Conservation (phyloP, 53 echinoderm and acorn worm species). For the Pentamera pediparva region DNA sequence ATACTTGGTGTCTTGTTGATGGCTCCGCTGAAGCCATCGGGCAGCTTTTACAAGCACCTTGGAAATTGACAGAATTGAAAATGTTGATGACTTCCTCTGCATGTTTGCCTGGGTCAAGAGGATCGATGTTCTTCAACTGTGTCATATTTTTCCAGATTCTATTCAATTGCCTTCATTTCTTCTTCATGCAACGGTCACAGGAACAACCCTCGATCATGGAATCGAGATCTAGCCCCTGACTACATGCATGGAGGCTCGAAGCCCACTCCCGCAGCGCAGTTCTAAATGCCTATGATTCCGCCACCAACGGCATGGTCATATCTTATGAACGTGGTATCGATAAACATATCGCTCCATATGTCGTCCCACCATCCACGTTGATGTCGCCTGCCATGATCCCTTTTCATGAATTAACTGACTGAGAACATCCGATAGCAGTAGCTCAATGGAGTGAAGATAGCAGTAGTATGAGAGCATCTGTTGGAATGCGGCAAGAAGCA, state of each 20-base stretch:
- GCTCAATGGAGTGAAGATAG: background rate
- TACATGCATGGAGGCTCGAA: slow-evolving; percentile 4
- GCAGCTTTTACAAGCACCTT: slow-evolving; percentile 16
- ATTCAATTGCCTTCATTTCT: slow-evolving; percentile 34
- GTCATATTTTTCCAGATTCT: background rate
- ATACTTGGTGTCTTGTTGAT: slow-evolving; percentile 22
- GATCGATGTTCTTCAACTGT: slow-evolving; percentile 29
- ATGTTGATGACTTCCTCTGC: slow-evolving; percentile 11
- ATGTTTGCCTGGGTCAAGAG: slow-evolving; percentile 16
- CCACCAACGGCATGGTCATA: slow-evolving; percentile 39
- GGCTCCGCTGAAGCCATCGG: slow-evolving; percentile 33
- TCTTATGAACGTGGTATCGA: slow-evolving; percentile 52
- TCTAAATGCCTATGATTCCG: slow-evolving; percentile 40
- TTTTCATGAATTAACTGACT: slow-evolving; percentile 37
- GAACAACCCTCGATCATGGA: slow-evolving; percentile 5
- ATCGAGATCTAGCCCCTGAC: slow-evolving; percentile 7
- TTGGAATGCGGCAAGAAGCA: slow-evolving; percentile 33
- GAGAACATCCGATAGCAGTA: no score
- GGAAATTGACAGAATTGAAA: slow-evolving; percentile 28
- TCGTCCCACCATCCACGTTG: slow-evolving; percentile 30
- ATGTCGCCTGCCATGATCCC: slow-evolving; percentile 33
- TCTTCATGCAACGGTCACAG: slow-evolving; percentile 26
- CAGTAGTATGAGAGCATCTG: slow-evolving; percentile 13
- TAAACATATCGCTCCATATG: slow-evolving; percentile 61
- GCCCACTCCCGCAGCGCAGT: slow-evolving; percentile 31